Evolutionary conservation across 2,888 invertebrate species (phyloP), one percentile per base, ranked within the genome.

Genomic region (Apodemia duryi): DNA sequence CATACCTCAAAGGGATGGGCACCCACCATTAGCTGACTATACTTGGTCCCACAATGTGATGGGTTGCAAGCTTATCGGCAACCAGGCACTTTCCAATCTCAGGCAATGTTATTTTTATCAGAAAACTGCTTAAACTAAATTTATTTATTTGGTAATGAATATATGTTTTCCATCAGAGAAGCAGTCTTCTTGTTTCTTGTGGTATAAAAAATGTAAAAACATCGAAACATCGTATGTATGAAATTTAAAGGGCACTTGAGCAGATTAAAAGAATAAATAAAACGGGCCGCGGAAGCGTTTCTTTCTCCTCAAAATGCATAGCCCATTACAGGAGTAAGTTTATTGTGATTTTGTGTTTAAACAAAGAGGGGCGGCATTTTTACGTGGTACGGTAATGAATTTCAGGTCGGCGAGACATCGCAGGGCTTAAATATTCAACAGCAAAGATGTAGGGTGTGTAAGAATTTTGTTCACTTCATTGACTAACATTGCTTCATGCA

Each of bases 301-400:
- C 72, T 75, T 67, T 68, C 82, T 81, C 73, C 80, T 80, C 78
- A 85, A 87, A 85, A 86, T 88, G 84, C 85, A 88, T 85, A 83
- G 83, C 74, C 84, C 80, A 85, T 89, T 87, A 88, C 83, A 83
- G 70, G 80, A 82, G 75, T 74, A 82, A 85, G 82, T 89, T 90
- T 90, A 91, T 88, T 86, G 89, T 88, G 86, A 87, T 89, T 89
- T 87, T 85, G 81, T 81, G 85, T 85, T 91, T 88, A 90, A 89
- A 89, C 86, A 87, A 89, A 86, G 83, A 83, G 83, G 86, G 57
- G 80, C 66, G 75, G 79, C 74, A 73, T 87, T 88, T 88, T 88
- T 88, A 85, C 80, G 79, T 77, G 76, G 72, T 72, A 70, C 72
- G 68, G 83, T 89, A 90, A 89, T 90, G 90, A 91, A 91, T 81